phyloP scores from a whole-genome alignment of 1,140 invertebrate genomes.

The Habropoda laboriosa region DNA sequence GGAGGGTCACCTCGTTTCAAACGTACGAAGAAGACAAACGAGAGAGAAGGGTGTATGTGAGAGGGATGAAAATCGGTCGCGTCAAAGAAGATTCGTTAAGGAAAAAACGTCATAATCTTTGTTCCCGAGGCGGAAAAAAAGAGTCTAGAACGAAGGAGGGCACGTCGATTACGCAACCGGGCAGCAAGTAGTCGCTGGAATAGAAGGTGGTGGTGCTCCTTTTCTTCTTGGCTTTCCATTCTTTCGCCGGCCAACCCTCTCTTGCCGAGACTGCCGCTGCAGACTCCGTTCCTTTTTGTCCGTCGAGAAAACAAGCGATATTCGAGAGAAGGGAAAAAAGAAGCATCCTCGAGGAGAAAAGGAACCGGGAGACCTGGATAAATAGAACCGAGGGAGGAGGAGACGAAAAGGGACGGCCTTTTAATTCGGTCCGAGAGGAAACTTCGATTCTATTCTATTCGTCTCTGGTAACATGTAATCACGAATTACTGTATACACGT shows the following conservation, averaged over 20 bases:
- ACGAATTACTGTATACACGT: background rate
- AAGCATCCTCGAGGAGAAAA: too few species aligned
- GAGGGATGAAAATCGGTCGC: background rate
- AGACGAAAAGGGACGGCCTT: background rate
- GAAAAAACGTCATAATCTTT: background rate
- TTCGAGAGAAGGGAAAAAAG: background rate
- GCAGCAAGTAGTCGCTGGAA: background rate
- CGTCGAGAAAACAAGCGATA: slow-evolving; percentile 5
- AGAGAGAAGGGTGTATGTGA: too few species aligned
- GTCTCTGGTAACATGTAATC: background rate
- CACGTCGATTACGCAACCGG: slow-evolving; percentile 23
- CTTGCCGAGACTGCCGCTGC: background rate
- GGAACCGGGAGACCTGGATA: too few species aligned
- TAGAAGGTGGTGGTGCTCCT: slow-evolving; percentile 3
- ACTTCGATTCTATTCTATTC: background rate
- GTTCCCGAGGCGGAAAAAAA: background rate
- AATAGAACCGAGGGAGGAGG: background rate
- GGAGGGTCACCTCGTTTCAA: background rate
- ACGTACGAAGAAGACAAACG: too few species aligned
- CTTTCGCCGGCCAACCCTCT: background rate
- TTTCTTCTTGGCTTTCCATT: background rate
- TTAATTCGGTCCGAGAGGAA: background rate
- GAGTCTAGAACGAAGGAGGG: background rate
- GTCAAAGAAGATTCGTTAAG: background rate
- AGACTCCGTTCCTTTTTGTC: background rate